phyloP scores from a whole-genome alignment of 2,888 invertebrate species.

The Nomada hirtipes region DNA sequence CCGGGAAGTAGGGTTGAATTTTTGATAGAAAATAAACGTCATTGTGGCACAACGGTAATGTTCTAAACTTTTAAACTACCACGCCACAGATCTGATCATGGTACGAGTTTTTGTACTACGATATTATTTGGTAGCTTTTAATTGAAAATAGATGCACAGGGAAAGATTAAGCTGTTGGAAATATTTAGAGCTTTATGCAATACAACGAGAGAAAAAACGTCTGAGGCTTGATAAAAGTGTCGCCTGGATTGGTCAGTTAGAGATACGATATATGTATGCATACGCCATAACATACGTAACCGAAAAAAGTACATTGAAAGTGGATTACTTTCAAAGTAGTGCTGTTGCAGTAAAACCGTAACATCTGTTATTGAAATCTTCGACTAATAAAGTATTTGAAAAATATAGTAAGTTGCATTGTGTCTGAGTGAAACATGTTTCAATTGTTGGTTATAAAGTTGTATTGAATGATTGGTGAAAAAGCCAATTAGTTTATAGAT shows the following conservation, averaged over 20 bases:
- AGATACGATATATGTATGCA: conserved; percentile 17
- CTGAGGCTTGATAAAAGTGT: conserved; percentile 52
- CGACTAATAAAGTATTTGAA: not conserved
- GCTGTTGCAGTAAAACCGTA: not conserved
- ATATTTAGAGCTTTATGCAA: conserved; percentile 3
- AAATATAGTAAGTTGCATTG: conserved; percentile 4
- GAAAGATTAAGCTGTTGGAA: not conserved
- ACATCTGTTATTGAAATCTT: conserved; percentile 17
- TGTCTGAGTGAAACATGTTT: not conserved
- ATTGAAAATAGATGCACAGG: not conserved
- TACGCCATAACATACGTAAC: not conserved
- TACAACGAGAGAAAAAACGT: conserved; percentile 38
- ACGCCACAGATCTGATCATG: too few species aligned
- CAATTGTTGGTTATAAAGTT: not conserved
- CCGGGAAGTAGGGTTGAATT: too few species aligned
- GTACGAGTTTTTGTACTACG: not conserved
- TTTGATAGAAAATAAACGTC: too few species aligned
- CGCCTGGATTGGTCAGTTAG: conserved; percentile 28
- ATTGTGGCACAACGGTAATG: too few species aligned
- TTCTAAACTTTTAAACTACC: too few species aligned
- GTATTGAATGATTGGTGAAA: not conserved
- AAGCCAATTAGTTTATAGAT: not conserved
- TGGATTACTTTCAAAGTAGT: conserved; percentile 44
- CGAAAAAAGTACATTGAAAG: conserved; percentile 40
- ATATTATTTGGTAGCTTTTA: not conserved